Base-by-base conservation (phyloP, 2,797 vertebrate species). In the Lepilemur ruficaudatus region DNA sequence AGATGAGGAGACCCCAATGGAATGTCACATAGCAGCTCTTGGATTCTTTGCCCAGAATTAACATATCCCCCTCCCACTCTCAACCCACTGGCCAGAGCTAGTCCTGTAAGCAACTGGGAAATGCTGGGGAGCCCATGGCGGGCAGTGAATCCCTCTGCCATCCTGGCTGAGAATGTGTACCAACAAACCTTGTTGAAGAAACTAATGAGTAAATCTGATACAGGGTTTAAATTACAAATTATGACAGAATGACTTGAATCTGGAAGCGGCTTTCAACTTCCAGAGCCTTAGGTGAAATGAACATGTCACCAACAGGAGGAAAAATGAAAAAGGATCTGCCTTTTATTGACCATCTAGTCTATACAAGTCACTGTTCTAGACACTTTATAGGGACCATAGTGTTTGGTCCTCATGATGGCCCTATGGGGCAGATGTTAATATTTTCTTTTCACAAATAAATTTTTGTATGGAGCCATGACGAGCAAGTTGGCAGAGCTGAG, bases 401-500 rank as follows among this genome's bases (percentile, higher is more conserved):
- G 11, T 28, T 93, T 41, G 50, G 35, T 41, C 35, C 55, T 50
- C 81, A 17, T 7, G 32, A 82, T 4, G 32, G 32, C 14, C 18
- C 14, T 14, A 2, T 14, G 9, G 35, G 2, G 35, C 5, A 48
- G 46, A 41, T 67, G 10, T 52, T 59, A 46, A 63, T 50, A 69
- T 32, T 91, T 70, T 95, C 17, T 85, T 78, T 70, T 41, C n/a
- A 72, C 38, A 82, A 82, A 67, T 55, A 20, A 22, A 22, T 63
- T 89, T 89, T 41, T 69, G 55, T 46, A 20, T 10, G 35, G 41
- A 43, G 15, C n/a, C 22, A 10, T 38, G 20, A 61, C 17, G 65
- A 84, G 30, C 63, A 78, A n/a, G 38, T 2, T 2, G 30, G 25
- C 43, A 63, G 46, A 76, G 41, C 79, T 85, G 65, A 48, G 70